A percentile compares a stretch with the other conserved stretches of the same genome.
These are phyloP conservation scores for Incurvaria masculella DNA, from an alignment of 2,888 invertebrate genomes.

Conservation along the genomic window DNA sequence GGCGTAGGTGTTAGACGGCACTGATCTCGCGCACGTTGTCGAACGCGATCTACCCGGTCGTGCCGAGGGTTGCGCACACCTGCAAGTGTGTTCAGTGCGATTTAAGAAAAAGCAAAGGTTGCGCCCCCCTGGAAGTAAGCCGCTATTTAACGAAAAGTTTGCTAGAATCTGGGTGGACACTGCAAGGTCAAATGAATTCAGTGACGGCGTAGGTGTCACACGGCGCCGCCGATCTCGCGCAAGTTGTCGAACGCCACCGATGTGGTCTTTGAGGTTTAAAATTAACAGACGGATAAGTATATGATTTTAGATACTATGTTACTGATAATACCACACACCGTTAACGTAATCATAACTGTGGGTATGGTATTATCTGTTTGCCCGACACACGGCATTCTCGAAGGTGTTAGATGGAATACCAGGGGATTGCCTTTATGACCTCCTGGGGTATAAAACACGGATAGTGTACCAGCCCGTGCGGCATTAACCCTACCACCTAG, in stretches of 20 bases:
- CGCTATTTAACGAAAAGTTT: neutral
- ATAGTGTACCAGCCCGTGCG: no score
- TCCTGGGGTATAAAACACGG: no score
- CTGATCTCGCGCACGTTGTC: conserved; percentile 79
- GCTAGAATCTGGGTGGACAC: neutral
- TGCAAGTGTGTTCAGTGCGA: conserved; percentile 30
- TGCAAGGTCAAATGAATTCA: conserved; percentile 95
- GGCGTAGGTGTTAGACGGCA: conserved; percentile 83
- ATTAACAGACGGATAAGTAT: neutral
- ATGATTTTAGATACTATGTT: neutral
- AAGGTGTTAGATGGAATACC: no score
- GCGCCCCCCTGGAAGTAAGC: conserved; percentile 5
- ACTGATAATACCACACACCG: neutral
- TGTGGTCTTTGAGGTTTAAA: conserved; percentile 75
- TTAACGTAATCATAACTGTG: no score
- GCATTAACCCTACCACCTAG: no score
- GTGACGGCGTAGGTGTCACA: conserved; percentile 96
- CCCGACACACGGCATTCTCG: no score
- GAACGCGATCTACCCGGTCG: conserved; percentile 96
- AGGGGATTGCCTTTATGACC: no score
- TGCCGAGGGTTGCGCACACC: conserved; percentile 95
- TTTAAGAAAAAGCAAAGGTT: neutral
- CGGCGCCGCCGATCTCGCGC: conserved; percentile 65
- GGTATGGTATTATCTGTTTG: no score
- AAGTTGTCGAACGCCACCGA: conserved; percentile 96